phyloP scores from a whole-genome alignment of 2,113 vertebrate species.

The Phyllostomus hastatus region DNA sequence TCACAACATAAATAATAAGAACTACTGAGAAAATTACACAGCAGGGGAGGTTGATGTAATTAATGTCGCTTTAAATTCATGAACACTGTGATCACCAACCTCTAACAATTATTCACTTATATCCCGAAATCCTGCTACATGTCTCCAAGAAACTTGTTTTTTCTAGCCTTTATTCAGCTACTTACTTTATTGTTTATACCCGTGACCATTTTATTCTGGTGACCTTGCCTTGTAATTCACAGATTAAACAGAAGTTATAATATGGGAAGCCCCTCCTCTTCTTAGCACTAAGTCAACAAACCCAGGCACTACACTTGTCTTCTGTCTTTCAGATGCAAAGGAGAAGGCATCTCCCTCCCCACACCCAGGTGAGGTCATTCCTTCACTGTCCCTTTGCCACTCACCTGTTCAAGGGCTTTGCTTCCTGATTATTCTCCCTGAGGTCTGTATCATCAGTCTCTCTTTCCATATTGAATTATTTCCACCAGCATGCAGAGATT shows the following conservation, averaged over 20 bases:
- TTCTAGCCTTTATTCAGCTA: neutral
- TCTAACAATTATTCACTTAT: neutral
- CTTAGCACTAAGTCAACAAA: neutral
- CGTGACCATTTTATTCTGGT: neutral
- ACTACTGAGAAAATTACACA: constrained; percentile 15
- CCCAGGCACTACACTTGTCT: neutral
- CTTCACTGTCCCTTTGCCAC: neutral
- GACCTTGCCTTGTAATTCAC: neutral
- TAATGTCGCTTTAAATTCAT: constrained; percentile 13
- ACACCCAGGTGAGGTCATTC: neutral
- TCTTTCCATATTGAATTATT: neutral
- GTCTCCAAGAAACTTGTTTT: neutral
- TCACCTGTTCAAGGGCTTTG: neutral
- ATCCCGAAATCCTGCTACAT: neutral
- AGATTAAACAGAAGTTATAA: neutral
- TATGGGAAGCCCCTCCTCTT: neutral
- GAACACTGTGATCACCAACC: neutral
- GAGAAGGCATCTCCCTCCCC: neutral
- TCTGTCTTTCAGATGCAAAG: neutral
- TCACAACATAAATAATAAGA: neutral
- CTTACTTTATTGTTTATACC: neutral
- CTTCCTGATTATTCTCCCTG: neutral
- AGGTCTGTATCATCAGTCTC: neutral
- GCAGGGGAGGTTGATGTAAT: neutral
- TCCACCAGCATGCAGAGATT: neutral